Conservation (phyloP, 1,140 invertebrate species). For the Ceratosolen fusciceps region DNA sequence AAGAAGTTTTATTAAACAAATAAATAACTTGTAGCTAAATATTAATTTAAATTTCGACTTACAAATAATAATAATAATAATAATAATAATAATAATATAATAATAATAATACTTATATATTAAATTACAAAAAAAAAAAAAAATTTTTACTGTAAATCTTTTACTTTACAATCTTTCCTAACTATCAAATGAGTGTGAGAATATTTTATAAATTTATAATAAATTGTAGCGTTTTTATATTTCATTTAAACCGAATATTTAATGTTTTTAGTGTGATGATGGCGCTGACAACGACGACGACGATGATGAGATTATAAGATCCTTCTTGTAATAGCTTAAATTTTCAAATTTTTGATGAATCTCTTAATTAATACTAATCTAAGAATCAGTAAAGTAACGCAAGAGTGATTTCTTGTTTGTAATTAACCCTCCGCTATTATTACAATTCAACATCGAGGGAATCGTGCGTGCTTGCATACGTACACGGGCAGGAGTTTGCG, state of each 20-base stretch:
- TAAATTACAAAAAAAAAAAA: neutral
- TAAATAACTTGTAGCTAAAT: neutral
- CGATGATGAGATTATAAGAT: neutral
- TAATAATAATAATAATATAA: neutral
- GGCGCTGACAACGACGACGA: neutral
- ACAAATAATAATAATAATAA: neutral
- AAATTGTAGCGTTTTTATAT: constrained; percentile 15
- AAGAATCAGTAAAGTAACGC: constrained; percentile 28
- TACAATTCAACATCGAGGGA: constrained; percentile 39
- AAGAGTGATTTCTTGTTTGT: constrained; percentile 16
- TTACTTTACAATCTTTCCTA: neutral
- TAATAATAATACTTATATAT: too few species aligned
- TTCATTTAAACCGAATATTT: neutral
- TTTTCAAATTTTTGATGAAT: constrained; percentile 7
- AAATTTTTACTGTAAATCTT: constrained; percentile 11
- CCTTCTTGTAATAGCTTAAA: constrained; percentile 15
- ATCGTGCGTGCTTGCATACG: constrained; percentile 8
- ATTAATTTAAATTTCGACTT: neutral
- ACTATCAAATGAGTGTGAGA: neutral
- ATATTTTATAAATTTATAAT: constrained; percentile 4
- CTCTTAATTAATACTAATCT: constrained; percentile 19
- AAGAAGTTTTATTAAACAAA: too few species aligned
- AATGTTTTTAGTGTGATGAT: constrained; percentile 14
- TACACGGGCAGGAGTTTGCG: too few species aligned
- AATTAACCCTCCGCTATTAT: constrained; percentile 10